phyloP scores from a whole-genome alignment of 2,797 vertebrate species.

The Ispidina lecontei region DNA sequence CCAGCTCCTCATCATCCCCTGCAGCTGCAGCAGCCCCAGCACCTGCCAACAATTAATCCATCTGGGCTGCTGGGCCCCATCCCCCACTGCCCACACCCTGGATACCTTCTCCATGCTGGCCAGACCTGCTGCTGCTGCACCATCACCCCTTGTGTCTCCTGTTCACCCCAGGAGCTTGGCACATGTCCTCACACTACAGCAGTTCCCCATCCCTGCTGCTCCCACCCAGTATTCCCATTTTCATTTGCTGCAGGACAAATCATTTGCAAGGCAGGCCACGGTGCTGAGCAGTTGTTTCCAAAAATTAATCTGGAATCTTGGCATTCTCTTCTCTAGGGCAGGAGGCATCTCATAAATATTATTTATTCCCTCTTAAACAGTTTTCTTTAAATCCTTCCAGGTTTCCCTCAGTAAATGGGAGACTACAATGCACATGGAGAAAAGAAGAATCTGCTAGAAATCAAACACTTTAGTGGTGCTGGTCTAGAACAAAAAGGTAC shows the following conservation, averaged over 20 bases:
- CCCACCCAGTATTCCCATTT: background rate
- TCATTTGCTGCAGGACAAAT: background rate
- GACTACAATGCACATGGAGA: background rate
- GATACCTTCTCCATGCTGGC: rapidly evolving
- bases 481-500: background rate
- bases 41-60: background rate
- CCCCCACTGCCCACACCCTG: too few species aligned
- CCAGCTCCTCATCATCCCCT: background rate
- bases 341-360: background rate
- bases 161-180: rapidly evolving
- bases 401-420: background rate
- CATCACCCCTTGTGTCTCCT: rapidly evolving
- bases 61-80: background rate
- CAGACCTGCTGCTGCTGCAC: rapidly evolving
- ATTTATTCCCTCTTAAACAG: background rate
- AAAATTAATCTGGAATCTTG: background rate
- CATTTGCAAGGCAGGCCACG: background rate
- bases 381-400: slow-evolving; percentile 11
- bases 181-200: background rate
- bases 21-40: background rate
- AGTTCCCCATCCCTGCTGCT: background rate
- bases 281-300: background rate
- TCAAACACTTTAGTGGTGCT: background rate
- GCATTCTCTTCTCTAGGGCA: background rate
- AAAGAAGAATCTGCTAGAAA: slow-evolving; percentile 1